Base-by-base conservation (phyloP, 2,888 invertebrate species). In the Cecidostiba fungosa region DNA sequence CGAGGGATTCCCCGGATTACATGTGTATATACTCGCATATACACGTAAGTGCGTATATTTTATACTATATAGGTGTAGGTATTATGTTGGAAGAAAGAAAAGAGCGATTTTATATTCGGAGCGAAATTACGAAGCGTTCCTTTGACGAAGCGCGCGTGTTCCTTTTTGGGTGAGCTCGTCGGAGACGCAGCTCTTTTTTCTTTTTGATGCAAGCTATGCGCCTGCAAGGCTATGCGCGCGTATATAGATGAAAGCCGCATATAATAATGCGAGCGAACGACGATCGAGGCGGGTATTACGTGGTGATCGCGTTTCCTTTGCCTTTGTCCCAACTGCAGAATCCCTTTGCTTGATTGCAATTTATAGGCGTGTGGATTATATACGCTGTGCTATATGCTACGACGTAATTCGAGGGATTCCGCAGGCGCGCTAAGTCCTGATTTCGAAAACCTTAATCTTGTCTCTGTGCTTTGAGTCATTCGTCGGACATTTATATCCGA, bases 291-390 rank as follows among this genome's bases (percentile, higher is more conserved):
- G 66, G 14, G 66, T 26, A 39, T 26, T 43, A 12, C 26, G 32
- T 29, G 10, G 50, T 47, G 66, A 26, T 26, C 66, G 70, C 29
- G 23, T 66, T 36, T 76, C 43, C 47, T 70, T 39, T 54, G 43
- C 43, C 77, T 36, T 72, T 59, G 69, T 50, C 26, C n/a, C 5
- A 3, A 14, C 26, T 66, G 66, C 29, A 29, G 12, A 39, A n/a
- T 8, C 50, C 19, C 26, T 77, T 83, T n/a, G 36, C 72, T 62
- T 79, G 73, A 84, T 84, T 84, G 78, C 78, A 73, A 73, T 77
- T 78, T 78, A 19, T 78, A 78, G 78, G 6, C n/a, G 62, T 50
- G 50, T 12, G 23, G 10, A 19, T 19, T 50, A 19, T 19, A 12
- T 10, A 14, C 14, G 39, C 26, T 26, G 43, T 19, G n/a, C 19